Percentiles rank a stretch among this genome's conserved stretches.
Evolutionary conservation across 2,888 invertebrate species (phyloP).

Genomic region (Drosophila koepferae): DNA sequence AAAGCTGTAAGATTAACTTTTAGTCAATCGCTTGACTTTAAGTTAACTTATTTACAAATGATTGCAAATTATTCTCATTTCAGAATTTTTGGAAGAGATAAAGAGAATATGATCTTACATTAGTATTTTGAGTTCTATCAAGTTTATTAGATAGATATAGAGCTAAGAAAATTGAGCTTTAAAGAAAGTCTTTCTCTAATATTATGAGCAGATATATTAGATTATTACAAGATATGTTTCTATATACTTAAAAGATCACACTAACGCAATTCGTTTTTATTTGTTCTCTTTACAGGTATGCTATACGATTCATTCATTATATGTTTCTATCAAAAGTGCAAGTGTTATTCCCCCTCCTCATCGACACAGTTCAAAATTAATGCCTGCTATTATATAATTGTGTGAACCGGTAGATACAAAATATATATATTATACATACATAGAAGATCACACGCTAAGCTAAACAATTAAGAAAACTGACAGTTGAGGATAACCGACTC

Average conservation of each 20-base stretch:
- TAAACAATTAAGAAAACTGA: conserved; percentile 1
- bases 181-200: no score
- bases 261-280: background rate
- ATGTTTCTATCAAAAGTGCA: background rate
- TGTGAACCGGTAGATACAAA: conserved; percentile 37
- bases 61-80: no score
- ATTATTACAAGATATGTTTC: background rate
- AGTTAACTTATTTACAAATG: no score
- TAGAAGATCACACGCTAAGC: conserved; percentile 13
- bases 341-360: conserved; percentile 2
- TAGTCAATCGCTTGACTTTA: background rate
- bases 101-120: no score
- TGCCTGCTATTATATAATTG: conserved; percentile 28
- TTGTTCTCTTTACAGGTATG: conserved; percentile 33
- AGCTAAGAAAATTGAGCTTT: background rate
- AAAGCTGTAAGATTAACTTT: background rate
- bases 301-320: conserved; percentile 1
- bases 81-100: no score
- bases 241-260: background rate
- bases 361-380: conserved; percentile 13
- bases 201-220: no score
- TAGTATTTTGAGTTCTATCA: background rate
- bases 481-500: no score
- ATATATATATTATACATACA: conserved; percentile 10
- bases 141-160: background rate